Evolutionary conservation across 2,888 invertebrate species (phyloP), one percentile per base, ranked within the genome.

Genomic region (Drosophila quinaria): DNA sequence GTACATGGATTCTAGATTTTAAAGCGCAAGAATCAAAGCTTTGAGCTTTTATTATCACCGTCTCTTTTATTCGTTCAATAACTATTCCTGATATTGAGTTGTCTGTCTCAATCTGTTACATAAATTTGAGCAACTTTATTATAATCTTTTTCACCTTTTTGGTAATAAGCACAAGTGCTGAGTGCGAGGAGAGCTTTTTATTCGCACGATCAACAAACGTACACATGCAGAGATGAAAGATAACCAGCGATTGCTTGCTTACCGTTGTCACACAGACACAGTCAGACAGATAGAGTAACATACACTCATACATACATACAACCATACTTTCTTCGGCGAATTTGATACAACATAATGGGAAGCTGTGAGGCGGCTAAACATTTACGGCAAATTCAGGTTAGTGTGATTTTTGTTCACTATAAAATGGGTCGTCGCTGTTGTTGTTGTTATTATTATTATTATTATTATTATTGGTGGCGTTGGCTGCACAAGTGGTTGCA

Each of bases 321-420:
- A 4, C 51, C 15, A 49, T 71, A 65, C 64, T 86, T 78, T 75
- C 72, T 73, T 80, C 15, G 42, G 63, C 71, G 80, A 81, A 85
- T 84, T 81, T 51, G 73, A 83, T 75, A 73, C 75, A 60, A 49
- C 68, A 72, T 71, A 58, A 61, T 72, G 73, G 78, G 77, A 70
- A 66, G 78, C 73, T 67, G 78, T 35, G 37, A 68, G 56, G 42
- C 72, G 62, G 62, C 65, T 69, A 60, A 72, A 74, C 81, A 71
- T 81, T 86, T 84, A 79, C 73, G 80, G 75, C 78, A 72, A 81
- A 86, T 87, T 75, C 86, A 86, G 86, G 86, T 86, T 86, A 86
- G 86, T 86, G 85, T 81, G 87, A 86, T 89, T 81, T 39, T 88
- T 81, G 75, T 82, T 71, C 81, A 78, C 74, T 81, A 75, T 64